Percentiles rank a stretch among this genome's conserved stretches.
Conservation (phyloP, 2,113 vertebrate species). For the Bostrychus sinensis region DNA sequence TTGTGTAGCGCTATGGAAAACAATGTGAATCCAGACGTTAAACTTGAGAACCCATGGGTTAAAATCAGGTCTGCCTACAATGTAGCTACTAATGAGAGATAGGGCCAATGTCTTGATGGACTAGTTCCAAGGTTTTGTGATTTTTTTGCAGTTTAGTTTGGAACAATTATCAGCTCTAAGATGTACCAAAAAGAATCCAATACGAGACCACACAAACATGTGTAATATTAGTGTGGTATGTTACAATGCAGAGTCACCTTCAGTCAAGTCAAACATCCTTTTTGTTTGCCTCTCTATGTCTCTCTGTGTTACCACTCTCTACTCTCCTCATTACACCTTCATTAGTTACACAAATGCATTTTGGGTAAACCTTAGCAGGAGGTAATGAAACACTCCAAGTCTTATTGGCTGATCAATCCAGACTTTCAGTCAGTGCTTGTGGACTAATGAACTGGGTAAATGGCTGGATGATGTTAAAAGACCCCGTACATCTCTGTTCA, state of each 20-base stretch:
- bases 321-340: constrained; percentile 16
- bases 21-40: too few relatives aligned
- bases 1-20: too few relatives aligned
- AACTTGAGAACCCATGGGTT: too few relatives aligned
- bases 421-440: constrained; percentile 20
- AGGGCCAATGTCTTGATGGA: too few relatives aligned
- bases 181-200: too few relatives aligned
- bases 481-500: constrained; percentile 27
- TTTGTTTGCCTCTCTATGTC: constrained; percentile 4
- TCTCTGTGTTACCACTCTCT: background rate
- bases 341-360: constrained; percentile 39
- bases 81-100: too few relatives aligned
- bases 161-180: too few relatives aligned
- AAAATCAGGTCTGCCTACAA: too few relatives aligned
- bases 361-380: constrained; percentile 46
- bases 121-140: too few relatives aligned
- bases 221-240: background rate
- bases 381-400: constrained; percentile 40
- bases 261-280: background rate
- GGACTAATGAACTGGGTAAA: constrained; percentile 26
- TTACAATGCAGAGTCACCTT: background rate
- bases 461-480: constrained; percentile 30
- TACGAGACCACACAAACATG: too few relatives aligned
- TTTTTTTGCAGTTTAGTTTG: too few relatives aligned
- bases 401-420: constrained; percentile 57